Base-by-base conservation (phyloP, 2,113 vertebrate genomes). In the Columba janthina region DNA sequence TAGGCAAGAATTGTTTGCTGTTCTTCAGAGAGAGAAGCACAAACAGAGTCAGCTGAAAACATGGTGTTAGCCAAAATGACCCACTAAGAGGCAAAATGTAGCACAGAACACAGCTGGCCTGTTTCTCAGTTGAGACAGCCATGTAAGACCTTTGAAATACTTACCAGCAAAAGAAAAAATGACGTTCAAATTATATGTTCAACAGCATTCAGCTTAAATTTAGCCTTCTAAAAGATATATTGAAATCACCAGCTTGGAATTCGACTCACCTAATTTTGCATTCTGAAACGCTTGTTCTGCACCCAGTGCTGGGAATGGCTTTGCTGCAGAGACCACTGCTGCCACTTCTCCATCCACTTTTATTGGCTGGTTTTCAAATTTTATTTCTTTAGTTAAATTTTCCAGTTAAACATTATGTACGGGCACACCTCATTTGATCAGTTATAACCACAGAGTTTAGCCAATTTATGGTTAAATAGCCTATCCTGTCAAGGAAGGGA, bases 361-460 rank as follows among this genome's bases (percentile, higher is more conserved):
- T 83, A 93, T 58, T 91, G 89, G 84, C 73, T 82, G 58, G 28
- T 88, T 75, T 88, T 94, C 79, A 92, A 51, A 86, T 93, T 94
- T 92, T 90, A 94, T 92, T 93, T 80, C 92, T 94, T 93, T 53
- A 87, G 82, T 93, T 89, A 87, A 94, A 95, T 94, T 88, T 89
- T 91, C 92, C 94, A 78, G 91, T 94, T 88, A 91, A 81, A 86
- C 58, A 42, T 96, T 93, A 92, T 81, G 76, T 84, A 86, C 1
- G 11, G 80, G 83, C 83, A 86, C 73, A 92, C 72, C 85, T 93
- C 88, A 95, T 96, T 95, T 92, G 72, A 88, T 88, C 90, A 54
- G 61, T 94, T 95, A 95, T 71, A 88, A 70, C 72, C 72, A 72
- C 31, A 87, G 34, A 93, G 73, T 90, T 96, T 92, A 90, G 88